Percentiles rank a stretch among this genome's conserved stretches.
Conservation (phyloP, 2,113 vertebrate species). For the Furnarius figulus region DNA sequence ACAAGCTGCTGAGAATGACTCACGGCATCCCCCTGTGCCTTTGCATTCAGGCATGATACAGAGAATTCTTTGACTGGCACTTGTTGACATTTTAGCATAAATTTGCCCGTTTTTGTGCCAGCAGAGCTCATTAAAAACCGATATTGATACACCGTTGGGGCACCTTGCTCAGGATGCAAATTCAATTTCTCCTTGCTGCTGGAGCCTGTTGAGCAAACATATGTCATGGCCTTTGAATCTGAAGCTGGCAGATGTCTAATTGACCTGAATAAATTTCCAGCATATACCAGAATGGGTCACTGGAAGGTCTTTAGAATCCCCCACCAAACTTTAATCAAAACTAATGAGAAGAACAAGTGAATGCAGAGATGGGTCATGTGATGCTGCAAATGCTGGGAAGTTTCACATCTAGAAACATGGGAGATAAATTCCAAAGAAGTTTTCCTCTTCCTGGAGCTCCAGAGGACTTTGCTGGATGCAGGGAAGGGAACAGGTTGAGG, state of each 20-base stretch:
- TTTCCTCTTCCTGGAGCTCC: not conserved
- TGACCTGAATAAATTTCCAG: slow-evolving; percentile 30
- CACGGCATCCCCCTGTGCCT: not conserved
- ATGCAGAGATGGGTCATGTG: not conserved
- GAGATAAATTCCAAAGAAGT: rapidly evolving
- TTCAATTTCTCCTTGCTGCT: not conserved
- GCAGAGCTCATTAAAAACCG: slow-evolving; percentile 59
- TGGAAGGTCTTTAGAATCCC: slow-evolving; percentile 21
- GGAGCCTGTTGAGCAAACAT: slow-evolving; percentile 34
- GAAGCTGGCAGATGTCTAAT: slow-evolving; percentile 31
- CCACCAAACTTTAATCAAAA: not conserved
- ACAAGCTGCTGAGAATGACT: not conserved
- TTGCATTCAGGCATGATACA: slow-evolving; percentile 25
- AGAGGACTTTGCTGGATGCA: not conserved
- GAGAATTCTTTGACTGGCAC: slow-evolving; percentile 50
- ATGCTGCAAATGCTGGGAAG: not conserved
- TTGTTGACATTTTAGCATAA: slow-evolving; percentile 51
- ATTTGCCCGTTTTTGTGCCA: slow-evolving; percentile 50
- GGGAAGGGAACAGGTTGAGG: not conserved
- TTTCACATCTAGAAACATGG: not conserved
- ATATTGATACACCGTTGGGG: slow-evolving; percentile 2
- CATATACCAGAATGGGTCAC: not conserved
- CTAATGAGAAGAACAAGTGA: not conserved
- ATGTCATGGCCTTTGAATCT: slow-evolving; percentile 20
- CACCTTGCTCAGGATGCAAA: slow-evolving; percentile 45